Percentiles rank a stretch among this genome's conserved stretches.
phyloP scores from a whole-genome alignment of 2,888 invertebrate genomes.

The Amiota mariae region DNA sequence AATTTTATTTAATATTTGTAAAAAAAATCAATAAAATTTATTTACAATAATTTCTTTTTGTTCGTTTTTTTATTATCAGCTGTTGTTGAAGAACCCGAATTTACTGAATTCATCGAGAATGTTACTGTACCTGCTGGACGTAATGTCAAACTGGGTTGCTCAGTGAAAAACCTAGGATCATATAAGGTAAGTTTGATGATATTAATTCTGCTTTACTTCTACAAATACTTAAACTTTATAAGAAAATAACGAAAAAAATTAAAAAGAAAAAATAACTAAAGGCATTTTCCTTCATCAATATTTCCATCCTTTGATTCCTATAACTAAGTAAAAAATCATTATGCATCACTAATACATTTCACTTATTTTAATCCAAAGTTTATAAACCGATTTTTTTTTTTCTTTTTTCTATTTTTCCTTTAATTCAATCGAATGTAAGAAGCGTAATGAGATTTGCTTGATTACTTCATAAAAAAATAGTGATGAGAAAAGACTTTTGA shows the following conservation, averaged over 20 bases:
- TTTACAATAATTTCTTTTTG: neutral
- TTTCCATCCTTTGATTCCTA: no score
- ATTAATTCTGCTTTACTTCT: neutral
- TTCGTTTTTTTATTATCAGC: constrained; percentile 74
- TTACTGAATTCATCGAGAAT: constrained; percentile 92
- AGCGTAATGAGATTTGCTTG: neutral
- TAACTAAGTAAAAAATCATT: neutral
- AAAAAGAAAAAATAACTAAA: neutral
- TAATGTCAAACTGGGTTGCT: constrained; percentile 90
- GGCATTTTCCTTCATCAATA: neutral
- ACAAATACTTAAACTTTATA: neutral
- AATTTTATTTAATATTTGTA: neutral
- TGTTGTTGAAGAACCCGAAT: constrained; percentile 89
- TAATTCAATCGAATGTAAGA: neutral
- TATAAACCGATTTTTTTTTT: no score
- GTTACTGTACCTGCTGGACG: constrained; percentile 88
- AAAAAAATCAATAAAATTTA: neutral
- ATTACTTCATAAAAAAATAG: constrained; percentile 1
- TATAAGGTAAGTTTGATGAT: constrained; percentile 82
- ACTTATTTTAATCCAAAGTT: no score
- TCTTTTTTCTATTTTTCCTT: no score
- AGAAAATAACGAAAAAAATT: neutral
- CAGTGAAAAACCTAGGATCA: constrained; percentile 91
- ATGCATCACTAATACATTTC: constrained; percentile 22
- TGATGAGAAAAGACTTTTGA: no score